Conservation (phyloP, 2,888 invertebrate species). For the Rotaria socialis region DNA sequence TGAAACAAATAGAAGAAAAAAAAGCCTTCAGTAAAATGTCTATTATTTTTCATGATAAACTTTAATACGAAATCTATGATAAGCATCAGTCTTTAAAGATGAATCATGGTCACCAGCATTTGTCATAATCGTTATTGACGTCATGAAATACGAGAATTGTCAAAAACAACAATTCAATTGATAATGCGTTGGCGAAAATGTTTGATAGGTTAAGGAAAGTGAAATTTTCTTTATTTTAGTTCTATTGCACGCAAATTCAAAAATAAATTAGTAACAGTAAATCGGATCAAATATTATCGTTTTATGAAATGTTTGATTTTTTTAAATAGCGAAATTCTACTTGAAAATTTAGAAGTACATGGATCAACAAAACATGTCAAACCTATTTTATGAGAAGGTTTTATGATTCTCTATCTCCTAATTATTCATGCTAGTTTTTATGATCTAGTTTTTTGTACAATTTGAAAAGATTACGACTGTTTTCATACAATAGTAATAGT, state of each 20-base stretch:
- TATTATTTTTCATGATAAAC: no score
- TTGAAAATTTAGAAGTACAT: background rate
- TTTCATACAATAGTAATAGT: background rate
- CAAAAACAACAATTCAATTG: background rate
- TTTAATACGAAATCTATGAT: background rate
- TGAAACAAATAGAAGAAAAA: no score
- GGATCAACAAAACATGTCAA: background rate
- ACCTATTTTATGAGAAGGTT: background rate
- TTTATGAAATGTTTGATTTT: no score
- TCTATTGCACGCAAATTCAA: background rate
- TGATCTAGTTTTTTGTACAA: background rate
- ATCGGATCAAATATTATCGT: no score
- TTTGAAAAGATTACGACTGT: background rate
- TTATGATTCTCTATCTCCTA: no score
- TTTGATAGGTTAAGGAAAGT: background rate
- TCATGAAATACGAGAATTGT: background rate
- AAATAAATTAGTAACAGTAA: background rate
- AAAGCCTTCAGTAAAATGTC: no score
- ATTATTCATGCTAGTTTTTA: no score
- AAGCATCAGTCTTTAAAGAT: background rate
- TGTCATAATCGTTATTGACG: background rate
- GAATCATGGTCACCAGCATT: background rate
- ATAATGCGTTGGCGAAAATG: background rate
- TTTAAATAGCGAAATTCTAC: no score
- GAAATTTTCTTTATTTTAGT: background rate